Evolutionary conservation across 2,797 vertebrate species (phyloP).

Genomic region (Amblyraja radiata): DNA sequence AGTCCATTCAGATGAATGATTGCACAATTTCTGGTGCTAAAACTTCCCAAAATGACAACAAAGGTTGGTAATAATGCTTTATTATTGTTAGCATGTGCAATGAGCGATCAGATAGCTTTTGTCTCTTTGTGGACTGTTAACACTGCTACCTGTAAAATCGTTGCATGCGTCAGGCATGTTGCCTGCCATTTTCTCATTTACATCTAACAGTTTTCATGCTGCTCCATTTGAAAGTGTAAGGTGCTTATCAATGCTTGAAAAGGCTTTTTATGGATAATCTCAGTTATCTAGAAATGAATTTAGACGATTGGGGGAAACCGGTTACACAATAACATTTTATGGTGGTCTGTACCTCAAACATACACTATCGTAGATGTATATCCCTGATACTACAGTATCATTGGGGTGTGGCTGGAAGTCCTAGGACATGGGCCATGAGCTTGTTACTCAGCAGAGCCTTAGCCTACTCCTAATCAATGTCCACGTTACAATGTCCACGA

Average conservation of each 20-base stretch:
- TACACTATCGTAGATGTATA: background rate
- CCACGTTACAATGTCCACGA: too few relatives aligned
- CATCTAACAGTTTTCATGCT: background rate
- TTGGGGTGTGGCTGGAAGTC: background rate
- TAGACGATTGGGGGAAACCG: background rate
- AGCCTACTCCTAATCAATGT: too few relatives aligned
- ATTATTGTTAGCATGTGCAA: constrained; percentile 39
- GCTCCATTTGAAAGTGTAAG: background rate
- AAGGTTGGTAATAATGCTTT: constrained; percentile 56
- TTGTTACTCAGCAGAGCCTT: too few relatives aligned
- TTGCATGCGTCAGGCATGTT: background rate
- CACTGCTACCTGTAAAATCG: background rate
- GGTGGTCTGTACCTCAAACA: background rate
- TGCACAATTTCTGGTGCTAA: constrained; percentile 62
- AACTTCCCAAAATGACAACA: constrained; percentile 47
- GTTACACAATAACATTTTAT: background rate
- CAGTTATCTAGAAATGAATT: background rate
- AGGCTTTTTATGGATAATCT: background rate
- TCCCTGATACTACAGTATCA: background rate
- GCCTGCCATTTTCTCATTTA: background rate
- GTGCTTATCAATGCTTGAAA: background rate
- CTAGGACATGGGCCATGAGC: background rate
- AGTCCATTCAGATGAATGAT: constrained; percentile 64
- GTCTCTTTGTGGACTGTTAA: constrained; percentile 12
- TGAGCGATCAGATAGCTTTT: constrained; percentile 29